phyloP scores from a whole-genome alignment of 2,797 vertebrate genomes.

The Pristis pectinata region DNA sequence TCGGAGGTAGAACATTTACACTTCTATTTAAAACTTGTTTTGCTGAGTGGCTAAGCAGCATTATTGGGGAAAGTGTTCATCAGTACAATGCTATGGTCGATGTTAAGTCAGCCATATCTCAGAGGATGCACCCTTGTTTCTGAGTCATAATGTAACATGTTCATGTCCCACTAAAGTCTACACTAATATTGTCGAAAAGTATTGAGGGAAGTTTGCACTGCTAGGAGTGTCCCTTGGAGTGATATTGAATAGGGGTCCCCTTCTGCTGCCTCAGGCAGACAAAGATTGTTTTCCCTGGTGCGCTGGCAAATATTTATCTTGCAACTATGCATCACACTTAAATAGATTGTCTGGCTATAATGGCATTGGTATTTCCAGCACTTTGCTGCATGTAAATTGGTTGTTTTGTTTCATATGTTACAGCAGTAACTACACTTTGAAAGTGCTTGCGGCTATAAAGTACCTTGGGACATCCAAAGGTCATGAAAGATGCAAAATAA shows the following conservation, averaged over 20 bases:
- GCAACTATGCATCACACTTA: not conserved
- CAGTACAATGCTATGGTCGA: not conserved
- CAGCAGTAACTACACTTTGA: not conserved
- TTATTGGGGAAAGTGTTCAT: not conserved
- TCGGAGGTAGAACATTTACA: not conserved
- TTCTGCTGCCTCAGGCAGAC: no score
- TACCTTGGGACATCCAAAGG: not conserved
- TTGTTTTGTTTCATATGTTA: not conserved
- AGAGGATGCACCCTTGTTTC: not conserved
- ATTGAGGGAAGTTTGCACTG: no score
- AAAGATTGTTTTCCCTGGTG: not conserved
- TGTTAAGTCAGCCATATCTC: not conserved
- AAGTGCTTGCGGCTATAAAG: not conserved
- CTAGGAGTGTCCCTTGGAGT: no score
- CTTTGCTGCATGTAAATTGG: not conserved
- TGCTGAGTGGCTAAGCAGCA: not conserved
- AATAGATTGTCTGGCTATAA: not conserved
- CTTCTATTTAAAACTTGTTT: not conserved
- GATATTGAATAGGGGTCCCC: no score
- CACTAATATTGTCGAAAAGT: not conserved
- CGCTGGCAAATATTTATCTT: not conserved
- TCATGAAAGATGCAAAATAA: not conserved
- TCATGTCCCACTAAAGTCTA: not conserved
- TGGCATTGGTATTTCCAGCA: not conserved
- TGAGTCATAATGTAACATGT: not conserved